Evolutionary conservation across 2,113 vertebrate species (phyloP).

Genomic region (Phoenicopterus ruber): DNA sequence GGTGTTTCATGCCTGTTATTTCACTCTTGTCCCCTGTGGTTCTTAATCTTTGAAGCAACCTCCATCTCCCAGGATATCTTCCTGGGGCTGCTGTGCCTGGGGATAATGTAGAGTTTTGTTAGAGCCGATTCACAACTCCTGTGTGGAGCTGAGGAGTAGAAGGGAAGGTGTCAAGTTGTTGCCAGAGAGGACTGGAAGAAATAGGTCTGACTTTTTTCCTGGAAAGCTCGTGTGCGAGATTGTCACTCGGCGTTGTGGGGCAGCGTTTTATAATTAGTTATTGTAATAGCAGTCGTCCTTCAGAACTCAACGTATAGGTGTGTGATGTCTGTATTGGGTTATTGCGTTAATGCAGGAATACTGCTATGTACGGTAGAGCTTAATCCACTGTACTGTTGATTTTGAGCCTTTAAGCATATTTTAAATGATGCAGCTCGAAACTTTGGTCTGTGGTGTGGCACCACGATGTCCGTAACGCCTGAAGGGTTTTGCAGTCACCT

Average conservation of each 20-base stretch:
- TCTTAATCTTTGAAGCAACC: background rate
- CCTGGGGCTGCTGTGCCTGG: background rate
- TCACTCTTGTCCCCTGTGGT: background rate
- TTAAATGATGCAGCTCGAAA: background rate
- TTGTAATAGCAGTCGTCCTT: background rate
- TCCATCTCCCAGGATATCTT: background rate
- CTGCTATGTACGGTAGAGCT: background rate
- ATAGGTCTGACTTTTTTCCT: fast-evolving
- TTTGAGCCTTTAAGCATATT: background rate
- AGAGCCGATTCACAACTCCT: background rate
- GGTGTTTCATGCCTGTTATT: background rate
- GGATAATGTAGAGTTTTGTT: background rate
- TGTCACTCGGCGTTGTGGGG: fast-evolving
- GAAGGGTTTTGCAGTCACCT: background rate
- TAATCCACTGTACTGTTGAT: background rate
- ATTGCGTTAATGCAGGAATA: background rate
- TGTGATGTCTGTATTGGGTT: background rate
- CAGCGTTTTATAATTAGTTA: background rate
- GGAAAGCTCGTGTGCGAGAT: background rate
- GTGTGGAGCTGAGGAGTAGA: background rate
- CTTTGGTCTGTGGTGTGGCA: background rate
- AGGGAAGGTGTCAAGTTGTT: background rate
- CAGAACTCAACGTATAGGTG: background rate
- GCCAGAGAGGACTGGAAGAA: background rate
- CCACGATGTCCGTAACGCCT: background rate